Percentiles rank a stretch among this genome's conserved stretches.
Conservation (phyloP, 2,888 invertebrate species). For the Mystacides longicornis region DNA sequence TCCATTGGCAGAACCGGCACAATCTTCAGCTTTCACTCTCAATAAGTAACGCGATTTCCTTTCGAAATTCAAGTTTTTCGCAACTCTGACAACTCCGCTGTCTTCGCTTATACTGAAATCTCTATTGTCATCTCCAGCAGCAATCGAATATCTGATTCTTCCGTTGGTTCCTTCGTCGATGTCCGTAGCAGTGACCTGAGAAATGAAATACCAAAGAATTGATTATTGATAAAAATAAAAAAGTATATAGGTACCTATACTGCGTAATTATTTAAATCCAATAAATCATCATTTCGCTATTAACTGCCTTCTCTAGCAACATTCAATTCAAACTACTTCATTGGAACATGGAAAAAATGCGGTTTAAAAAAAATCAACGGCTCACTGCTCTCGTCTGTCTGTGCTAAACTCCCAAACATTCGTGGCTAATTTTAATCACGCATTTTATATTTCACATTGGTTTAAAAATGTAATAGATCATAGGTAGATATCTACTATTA, state of each 20-base stretch:
- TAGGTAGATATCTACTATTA: conserved; percentile 6
- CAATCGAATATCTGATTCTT: conserved; percentile 85
- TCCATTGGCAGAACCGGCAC: conserved; percentile 60
- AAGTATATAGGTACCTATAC: too few species aligned
- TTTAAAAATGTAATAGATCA: background rate
- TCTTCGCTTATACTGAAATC: conserved; percentile 91
- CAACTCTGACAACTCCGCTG: conserved; percentile 82
- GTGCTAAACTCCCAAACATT: too few species aligned
- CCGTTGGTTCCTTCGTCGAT: conserved; percentile 84
- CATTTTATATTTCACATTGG: background rate
- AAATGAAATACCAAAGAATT: conserved; percentile 14
- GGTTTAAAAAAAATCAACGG: too few species aligned
- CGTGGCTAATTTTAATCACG: too few species aligned
- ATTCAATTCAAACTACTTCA: too few species aligned
- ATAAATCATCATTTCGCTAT: too few species aligned
- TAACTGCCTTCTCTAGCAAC: too few species aligned
- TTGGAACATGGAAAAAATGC: too few species aligned
- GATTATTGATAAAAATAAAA: too few species aligned
- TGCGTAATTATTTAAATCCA: too few species aligned
- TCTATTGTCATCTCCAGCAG: conserved; percentile 80
- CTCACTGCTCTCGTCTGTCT: too few species aligned
- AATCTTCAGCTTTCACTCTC: conserved; percentile 82
- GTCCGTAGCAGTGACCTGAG: conserved; percentile 79
- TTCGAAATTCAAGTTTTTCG: conserved; percentile 91
- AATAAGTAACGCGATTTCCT: conserved; percentile 76